Evolutionary conservation across 53 echinoderm and acorn worm species (phyloP).

Genomic region (Hippasteria phrygiana): DNA sequence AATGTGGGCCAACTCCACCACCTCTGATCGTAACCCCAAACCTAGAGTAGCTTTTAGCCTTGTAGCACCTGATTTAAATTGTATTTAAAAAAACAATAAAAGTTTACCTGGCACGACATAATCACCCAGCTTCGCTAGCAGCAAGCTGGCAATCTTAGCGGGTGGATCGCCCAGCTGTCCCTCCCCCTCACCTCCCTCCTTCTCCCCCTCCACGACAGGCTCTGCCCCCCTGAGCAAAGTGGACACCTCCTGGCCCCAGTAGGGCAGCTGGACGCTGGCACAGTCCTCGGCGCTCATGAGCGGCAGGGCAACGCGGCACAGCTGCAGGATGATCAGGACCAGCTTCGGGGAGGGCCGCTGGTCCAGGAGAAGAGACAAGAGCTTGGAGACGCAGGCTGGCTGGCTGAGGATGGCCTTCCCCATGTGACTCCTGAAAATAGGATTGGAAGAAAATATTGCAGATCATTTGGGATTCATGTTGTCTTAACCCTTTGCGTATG

Average conservation of each 20-base stretch:
- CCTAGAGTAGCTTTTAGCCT: too few species aligned
- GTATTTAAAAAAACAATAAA: too few species aligned
- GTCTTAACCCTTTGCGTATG: too few species aligned
- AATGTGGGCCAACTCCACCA: too few species aligned
- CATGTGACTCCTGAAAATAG: constrained; percentile 83
- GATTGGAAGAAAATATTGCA: not conserved
- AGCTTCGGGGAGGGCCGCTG: constrained; percentile 93
- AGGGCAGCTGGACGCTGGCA: constrained; percentile 85
- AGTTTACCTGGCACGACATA: constrained; percentile 87
- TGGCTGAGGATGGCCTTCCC: constrained; percentile 92
- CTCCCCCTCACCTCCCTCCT: constrained; percentile 51
- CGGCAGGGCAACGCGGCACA: constrained; percentile 88
- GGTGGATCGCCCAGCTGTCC: constrained; percentile 78
- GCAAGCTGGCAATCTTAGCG: constrained; percentile 86
- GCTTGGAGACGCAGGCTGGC: constrained; percentile 92
- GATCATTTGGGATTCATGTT: too few species aligned
- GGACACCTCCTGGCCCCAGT: constrained; percentile 87
- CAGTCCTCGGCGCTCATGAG: constrained; percentile 93
- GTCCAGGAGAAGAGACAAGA: constrained; percentile 87
- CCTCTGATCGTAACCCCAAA: too few species aligned
- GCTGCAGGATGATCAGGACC: constrained; percentile 93
- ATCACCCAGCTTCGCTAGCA: constrained; percentile 90
- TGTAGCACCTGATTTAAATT: too few species aligned
- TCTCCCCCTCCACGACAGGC: constrained; percentile 6
- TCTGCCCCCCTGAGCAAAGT: constrained; percentile 54